Conservation (phyloP, 2,888 invertebrate genomes). For the Polia nebulosa region DNA sequence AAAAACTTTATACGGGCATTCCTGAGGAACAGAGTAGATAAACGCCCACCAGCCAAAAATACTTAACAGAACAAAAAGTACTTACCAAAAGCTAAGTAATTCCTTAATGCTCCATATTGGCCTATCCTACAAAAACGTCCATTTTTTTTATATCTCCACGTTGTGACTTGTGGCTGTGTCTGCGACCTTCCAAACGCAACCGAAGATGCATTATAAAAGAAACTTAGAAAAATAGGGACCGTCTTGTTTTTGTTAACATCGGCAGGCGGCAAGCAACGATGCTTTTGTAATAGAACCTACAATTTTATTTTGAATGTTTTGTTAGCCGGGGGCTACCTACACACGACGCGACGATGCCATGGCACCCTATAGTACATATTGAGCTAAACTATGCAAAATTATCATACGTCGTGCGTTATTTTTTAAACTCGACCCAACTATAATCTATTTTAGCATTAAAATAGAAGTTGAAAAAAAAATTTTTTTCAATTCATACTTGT, state of each 20-base stretch:
- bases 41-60: too few species aligned
- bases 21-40: too few species aligned
- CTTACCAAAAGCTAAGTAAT: neutral
- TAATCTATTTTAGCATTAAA: too few species aligned
- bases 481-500: too few species aligned
- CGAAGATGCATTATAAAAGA: conserved; percentile 21
- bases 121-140: neutral
- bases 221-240: neutral
- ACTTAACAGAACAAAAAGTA: too few species aligned
- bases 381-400: neutral
- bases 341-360: neutral
- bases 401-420: neutral
- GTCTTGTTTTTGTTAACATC: neutral
- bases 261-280: neutral
- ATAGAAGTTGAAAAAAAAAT: too few species aligned
- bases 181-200: conserved; percentile 31
- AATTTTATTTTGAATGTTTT: conserved; percentile 5
- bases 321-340: neutral
- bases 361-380: neutral
- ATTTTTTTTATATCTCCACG: neutral
- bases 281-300: neutral
- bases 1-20: too few species aligned
- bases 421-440: too few species aligned
- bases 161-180: conserved; percentile 19
- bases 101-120: neutral